Evolutionary conservation across 1,140 invertebrate genomes (phyloP), one percentile per base, ranked within the genome.

Genomic region (Colletes latitarsis): DNA sequence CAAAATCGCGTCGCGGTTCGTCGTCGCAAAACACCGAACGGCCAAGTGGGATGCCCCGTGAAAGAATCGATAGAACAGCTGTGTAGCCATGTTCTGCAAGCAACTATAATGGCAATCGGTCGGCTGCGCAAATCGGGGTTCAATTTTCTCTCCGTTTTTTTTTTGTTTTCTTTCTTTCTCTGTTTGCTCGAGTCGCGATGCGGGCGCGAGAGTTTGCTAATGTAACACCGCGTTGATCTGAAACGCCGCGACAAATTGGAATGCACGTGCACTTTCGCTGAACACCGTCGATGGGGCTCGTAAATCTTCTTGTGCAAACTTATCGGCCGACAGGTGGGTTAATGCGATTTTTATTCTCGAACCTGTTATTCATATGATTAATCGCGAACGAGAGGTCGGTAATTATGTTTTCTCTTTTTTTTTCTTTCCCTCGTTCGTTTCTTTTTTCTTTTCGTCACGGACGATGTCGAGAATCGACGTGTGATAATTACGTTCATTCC

Each of bases 241-340:
- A 80, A 67, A 74, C 53, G 53, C 17, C 63, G 52, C 62, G 70
- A 74, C 63, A 74, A 74, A 80, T 80, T 66, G 77, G 63, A 67
- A 80, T 67, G 77, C 21, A 8, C 43, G 52, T 30, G 71, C 63
- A 80, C 71, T 80, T 80, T 80, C 77, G 62, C 52, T 67, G 77
- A 74, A 64, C 60, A 58, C 39, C 52, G 63, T 52, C 63, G 60
- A 74, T 14, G 62, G 21, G 41, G 52, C 52, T 80, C 70, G 71
- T 80, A 74, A 80, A 80, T 80, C 77, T 80, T 80, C 62, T 74
- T 74, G 77, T 52, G 77, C 60, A 80, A 80, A 80, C 77, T 80
- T 74, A 67, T 74, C 21, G 62, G 62, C 53, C 52, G 71, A 74
- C 77, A 73, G 77, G 62, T 80, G 53, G 77, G 77, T 80, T 80